Evolutionary conservation across 30 jellyfish, hydroid and myxozoan species (phyloP), one percentile per base, ranked within the genome.

Genomic region (Cassiopea andromeda): DNA sequence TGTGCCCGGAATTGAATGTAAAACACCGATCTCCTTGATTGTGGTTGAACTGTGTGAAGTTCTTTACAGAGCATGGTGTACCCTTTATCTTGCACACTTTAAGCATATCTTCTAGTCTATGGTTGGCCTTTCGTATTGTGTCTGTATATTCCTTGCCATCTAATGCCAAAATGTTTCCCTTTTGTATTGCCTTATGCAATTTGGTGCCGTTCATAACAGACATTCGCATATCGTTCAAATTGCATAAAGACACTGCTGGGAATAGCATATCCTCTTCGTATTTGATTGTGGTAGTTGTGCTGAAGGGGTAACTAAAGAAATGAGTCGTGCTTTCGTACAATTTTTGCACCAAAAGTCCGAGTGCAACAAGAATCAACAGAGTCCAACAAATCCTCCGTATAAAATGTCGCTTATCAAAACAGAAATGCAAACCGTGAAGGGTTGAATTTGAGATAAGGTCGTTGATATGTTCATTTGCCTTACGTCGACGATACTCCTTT

Each of bases 181-280:
- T 71, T 4, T 4, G 43, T 12, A 90, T 68, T n/a, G 92, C 90
- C 47, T 81, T 81, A 68, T 86, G 96, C 60, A 95, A 85, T 50
- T 74, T 87, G 44, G 98, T 86, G 46, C 92, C 92, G 43, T 85
- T 81, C 93, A 95, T 79, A 8, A 12, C 87, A 1, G 99, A 95
- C 84, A 81, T 49, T 60, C 98, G 86, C 69, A 86, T 73, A 70
- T 95, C 99, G 64, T 95, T 95, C 70, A 91, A 75, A 80, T 95
- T 95, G 87, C 99, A 95, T 45, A 95, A 14, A 13, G 99, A 95
- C 46, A 95, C 96, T 18, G 99, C 99, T 1, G 99, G 99, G 84
- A 95, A 90, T 0, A 72, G 89, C 94, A 95, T 91, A 18, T 87
- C 79, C 48, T 87, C 93, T 44, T 67, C 81, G 88, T 95, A 85